Conservation (phyloP, 1,140 invertebrate genomes). For the Nebria ingens region DNA sequence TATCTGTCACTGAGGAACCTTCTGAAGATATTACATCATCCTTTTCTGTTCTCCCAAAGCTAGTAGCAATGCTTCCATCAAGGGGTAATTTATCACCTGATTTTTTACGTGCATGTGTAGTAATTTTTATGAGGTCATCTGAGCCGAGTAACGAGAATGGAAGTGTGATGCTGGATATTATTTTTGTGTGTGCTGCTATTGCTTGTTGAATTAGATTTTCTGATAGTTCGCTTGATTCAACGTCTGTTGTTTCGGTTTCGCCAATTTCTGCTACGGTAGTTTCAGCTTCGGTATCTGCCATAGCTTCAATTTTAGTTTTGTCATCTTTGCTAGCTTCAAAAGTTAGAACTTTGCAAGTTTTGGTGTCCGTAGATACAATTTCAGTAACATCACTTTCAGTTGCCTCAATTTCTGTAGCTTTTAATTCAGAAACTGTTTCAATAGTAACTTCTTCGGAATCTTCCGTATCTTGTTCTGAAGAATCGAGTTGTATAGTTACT, state of each 20-base stretch:
- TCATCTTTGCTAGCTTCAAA: too few species aligned
- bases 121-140: not conserved
- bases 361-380: too few species aligned
- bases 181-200: slow-evolving; percentile 21
- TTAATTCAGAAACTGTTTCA: too few species aligned
- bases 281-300: not conserved
- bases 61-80: not conserved
- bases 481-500: too few species aligned
- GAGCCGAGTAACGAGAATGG: slow-evolving; percentile 17
- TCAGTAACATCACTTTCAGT: not conserved
- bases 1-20: not conserved
- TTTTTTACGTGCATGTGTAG: not conserved
- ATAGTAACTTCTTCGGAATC: too few species aligned
- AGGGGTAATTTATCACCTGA: not conserved
- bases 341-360: too few species aligned
- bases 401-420: not conserved
- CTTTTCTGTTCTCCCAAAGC: not conserved
- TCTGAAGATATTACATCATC: not conserved
- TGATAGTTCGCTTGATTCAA: too few species aligned
- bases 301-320: slow-evolving; percentile 3
- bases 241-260: not conserved
- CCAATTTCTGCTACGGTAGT: slow-evolving; percentile 3
- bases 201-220: slow-evolving; percentile 20
- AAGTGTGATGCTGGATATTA: slow-evolving; percentile 23
- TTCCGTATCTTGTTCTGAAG: too few species aligned